phyloP scores from a whole-genome alignment of 2,113 vertebrate genomes.

The Mus spicilegus region DNA sequence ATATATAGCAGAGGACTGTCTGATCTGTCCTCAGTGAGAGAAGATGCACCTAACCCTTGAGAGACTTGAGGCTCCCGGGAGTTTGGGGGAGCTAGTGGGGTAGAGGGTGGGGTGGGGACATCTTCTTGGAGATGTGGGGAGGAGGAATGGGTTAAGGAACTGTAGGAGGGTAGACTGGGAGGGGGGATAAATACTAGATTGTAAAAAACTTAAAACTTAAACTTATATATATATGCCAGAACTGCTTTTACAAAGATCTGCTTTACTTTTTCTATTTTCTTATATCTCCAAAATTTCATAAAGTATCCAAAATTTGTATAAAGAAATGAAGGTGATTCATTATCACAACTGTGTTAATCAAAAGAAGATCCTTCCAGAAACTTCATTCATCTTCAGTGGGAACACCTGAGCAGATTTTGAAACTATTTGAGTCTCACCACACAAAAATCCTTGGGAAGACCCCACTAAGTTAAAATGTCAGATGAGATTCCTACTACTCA shows the following conservation, averaged over 20 bases:
- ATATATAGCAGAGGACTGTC: no score
- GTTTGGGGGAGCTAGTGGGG: no score
- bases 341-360: neutral
- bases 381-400: conserved; percentile 51
- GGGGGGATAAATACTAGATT: neutral
- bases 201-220: no score
- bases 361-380: neutral
- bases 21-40: no score
- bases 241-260: neutral
- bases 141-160: no score
- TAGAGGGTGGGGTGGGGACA: no score
- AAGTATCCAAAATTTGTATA: neutral
- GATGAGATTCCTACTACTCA: conserved; percentile 18
- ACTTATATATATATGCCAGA: neutral
- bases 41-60: no score
- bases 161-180: no score
- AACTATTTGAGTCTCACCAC: neutral
- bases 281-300: neutral
- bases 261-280: neutral
- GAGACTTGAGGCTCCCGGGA: no score
- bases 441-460: neutral
- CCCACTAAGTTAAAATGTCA: conserved; percentile 56
- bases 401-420: neutral
- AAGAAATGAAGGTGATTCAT: neutral
- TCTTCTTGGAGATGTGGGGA: no score